A percentile compares a stretch with the other conserved stretches of the same genome.
Evolutionary conservation across 2,797 vertebrate genomes (phyloP).

Genomic region (Cossypha dichroa): DNA sequence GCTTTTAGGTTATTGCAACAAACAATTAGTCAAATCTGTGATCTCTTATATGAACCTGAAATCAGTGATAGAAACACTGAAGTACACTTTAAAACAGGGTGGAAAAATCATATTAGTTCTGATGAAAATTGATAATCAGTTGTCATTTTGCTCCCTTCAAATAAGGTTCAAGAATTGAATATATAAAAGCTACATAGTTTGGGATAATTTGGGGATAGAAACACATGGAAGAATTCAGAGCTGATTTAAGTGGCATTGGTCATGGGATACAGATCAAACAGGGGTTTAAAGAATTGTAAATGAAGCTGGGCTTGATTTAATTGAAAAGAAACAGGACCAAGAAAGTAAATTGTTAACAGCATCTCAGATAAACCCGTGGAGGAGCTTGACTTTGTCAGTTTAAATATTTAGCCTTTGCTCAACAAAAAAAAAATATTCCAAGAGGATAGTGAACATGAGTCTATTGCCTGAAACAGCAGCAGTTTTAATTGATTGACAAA

Average conservation of each 20-base stretch:
- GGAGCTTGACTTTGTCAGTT: neutral
- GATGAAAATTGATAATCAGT: neutral
- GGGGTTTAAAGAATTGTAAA: neutral
- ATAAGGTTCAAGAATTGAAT: neutral
- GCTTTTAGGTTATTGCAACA: neutral
- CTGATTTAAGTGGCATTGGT: neutral
- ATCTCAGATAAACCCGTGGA: neutral
- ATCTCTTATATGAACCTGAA: neutral
- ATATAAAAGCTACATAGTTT: neutral
- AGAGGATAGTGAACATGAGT: neutral
- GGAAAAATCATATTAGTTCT: neutral
- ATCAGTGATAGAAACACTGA: neutral
- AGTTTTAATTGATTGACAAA: neutral
- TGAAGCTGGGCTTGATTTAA: neutral
- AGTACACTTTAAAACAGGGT: neutral
- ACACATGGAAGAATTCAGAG: neutral
- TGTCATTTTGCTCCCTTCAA: neutral
- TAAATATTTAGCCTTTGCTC: neutral
- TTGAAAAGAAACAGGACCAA: neutral
- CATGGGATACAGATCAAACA: neutral
- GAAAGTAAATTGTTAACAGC: neutral
- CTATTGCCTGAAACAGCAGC: neutral
- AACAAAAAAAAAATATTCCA: neutral
- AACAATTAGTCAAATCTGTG: neutral
- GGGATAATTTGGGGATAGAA: neutral